Conservation (phyloP, 2,113 vertebrate species). For the Nothoprocta pentlandii region DNA sequence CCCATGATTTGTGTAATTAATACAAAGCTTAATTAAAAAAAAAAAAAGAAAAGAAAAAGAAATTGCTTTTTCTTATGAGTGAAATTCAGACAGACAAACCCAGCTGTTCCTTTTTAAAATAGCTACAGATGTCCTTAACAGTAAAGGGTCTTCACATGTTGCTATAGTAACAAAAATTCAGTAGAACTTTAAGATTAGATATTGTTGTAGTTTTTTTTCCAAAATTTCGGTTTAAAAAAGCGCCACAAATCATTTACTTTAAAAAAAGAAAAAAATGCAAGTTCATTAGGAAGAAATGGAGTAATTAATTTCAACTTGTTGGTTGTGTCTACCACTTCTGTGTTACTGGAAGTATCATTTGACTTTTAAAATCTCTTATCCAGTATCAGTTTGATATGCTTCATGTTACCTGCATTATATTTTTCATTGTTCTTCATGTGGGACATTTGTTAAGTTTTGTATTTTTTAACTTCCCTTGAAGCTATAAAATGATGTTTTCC, state of each 20-base stretch:
- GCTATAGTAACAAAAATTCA: conserved; percentile 82
- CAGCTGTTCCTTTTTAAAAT: conserved; percentile 86
- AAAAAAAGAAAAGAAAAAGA: conserved; percentile 5
- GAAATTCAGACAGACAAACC: conserved; percentile 78
- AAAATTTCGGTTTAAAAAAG: conserved; percentile 45
- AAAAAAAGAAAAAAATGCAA: neutral
- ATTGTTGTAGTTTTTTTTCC: conserved; percentile 54
- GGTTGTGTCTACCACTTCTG: neutral
- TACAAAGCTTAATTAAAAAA: conserved; percentile 59
- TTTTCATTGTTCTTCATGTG: neutral
- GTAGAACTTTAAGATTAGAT: conserved; percentile 74
- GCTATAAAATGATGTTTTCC: neutral
- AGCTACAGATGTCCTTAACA: conserved; percentile 79
- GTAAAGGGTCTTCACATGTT: conserved; percentile 78
- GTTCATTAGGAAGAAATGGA: neutral
- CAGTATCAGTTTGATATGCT: neutral
- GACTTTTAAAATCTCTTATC: neutral
- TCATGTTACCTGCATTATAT: neutral
- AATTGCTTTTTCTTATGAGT: conserved; percentile 62
- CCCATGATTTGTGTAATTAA: conserved; percentile 62
- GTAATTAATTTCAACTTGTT: neutral
- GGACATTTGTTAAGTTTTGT: neutral
- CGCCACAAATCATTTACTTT: conserved; percentile 7
- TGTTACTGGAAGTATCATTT: neutral
- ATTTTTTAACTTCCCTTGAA: neutral